These are phyloP conservation scores for Helobdella robusta DNA, from an alignment of 2,888 invertebrate genomes.

Conservation along the genomic window DNA sequence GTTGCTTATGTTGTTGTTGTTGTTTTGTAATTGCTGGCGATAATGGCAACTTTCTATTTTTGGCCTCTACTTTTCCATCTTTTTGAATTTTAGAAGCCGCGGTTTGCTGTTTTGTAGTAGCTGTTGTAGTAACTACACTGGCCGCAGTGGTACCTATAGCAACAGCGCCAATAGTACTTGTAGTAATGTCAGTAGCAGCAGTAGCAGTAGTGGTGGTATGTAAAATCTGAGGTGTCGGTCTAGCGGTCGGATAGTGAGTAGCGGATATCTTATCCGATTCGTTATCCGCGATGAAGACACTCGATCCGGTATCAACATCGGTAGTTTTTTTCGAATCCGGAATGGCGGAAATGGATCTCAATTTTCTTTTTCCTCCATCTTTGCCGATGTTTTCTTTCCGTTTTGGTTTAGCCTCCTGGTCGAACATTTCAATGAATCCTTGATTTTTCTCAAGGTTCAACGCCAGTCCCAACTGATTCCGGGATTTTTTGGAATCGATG, in stretches of 20 bases:
- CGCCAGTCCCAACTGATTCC: neutral
- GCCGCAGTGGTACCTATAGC: neutral
- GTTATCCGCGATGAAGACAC: constrained; percentile 18
- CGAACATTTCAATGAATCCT: neutral
- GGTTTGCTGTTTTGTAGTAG: constrained; percentile 12
- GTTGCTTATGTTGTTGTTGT: neutral
- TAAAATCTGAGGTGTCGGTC: neutral
- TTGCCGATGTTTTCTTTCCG: neutral
- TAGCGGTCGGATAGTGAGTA: neutral
- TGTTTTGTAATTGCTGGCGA: neutral
- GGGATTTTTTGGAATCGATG: neutral
- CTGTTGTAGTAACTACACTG: neutral
- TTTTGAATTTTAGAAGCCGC: constrained; percentile 6
- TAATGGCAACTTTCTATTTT: neutral
- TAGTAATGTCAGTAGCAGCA: neutral
- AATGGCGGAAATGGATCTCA: constrained; percentile 15
- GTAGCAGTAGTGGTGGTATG: neutral
- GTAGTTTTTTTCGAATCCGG: constrained; percentile 8
- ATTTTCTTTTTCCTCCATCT: too few species aligned
- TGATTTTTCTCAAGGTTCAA: neutral
- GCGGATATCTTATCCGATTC: neutral
- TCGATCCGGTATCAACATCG: constrained; percentile 6
- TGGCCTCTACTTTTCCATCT: neutral
- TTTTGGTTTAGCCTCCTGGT: constrained; percentile 1
- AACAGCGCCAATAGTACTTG: too few species aligned